These are phyloP conservation scores for Reinhardtius hippoglossoides DNA, from an alignment of 2,113 vertebrate species.

Conservation along the genomic window DNA sequence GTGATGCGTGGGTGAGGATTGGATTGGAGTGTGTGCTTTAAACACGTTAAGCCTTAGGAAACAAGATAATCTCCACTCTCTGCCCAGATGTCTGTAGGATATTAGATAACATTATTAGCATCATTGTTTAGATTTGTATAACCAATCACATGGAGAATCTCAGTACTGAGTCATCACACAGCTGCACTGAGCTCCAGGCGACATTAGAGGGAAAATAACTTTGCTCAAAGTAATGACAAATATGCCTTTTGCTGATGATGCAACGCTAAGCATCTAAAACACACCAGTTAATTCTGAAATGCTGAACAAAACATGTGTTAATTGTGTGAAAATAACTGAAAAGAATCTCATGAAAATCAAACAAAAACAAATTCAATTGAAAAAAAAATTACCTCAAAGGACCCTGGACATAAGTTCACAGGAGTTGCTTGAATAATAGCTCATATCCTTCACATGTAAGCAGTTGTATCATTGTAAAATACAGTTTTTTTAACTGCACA, in stretches of 20 bases:
- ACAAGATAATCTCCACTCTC: slow-evolving; percentile 4
- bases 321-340: no score
- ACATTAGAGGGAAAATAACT: background rate
- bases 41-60: slow-evolving; percentile 3
- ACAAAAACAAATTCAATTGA: no score
- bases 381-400: no score
- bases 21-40: background rate
- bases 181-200: background rate
- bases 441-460: no score
- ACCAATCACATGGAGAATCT: background rate
- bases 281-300: no score
- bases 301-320: no score
- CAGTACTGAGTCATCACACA: background rate
- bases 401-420: no score
- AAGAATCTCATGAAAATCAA: no score
- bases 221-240: background rate
- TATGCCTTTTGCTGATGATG: background rate
- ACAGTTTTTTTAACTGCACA: no score
- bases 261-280: background rate
- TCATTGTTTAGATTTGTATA: background rate
- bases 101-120: background rate
- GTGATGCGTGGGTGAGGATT: background rate
- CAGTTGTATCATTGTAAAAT: no score
- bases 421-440: no score
- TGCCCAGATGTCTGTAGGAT: background rate